Evolutionary conservation across 2,888 invertebrate species (phyloP).

Genomic region (Plagodis dolabraria): DNA sequence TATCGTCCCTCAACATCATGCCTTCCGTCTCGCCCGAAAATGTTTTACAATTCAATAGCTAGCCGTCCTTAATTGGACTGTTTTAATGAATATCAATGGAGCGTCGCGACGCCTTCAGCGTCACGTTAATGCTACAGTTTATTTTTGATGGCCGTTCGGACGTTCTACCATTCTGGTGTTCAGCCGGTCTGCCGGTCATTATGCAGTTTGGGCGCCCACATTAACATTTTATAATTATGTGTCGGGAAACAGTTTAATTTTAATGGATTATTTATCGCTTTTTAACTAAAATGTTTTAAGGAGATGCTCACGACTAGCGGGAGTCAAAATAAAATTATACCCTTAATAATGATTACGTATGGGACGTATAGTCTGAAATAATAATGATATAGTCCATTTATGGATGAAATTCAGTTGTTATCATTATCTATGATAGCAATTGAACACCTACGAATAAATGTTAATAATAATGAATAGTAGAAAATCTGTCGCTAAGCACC

Average conservation of each 20-base stretch:
- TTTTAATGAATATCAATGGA: slow-evolving; percentile 72
- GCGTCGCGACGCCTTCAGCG: slow-evolving; percentile 42
- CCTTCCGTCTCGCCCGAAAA: slow-evolving; percentile 50
- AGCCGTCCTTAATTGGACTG: slow-evolving; percentile 60
- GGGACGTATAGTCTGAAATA: too few species aligned
- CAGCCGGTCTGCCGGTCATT: neutral
- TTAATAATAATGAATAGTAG: too few species aligned
- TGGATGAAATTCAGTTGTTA: too few species aligned
- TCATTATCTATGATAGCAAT: too few species aligned
- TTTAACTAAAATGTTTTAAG: too few species aligned
- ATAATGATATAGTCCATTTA: too few species aligned
- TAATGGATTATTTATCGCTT: too few species aligned
- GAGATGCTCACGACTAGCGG: too few species aligned
- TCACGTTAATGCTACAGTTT: slow-evolving; percentile 11
- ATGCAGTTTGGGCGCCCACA: slow-evolving; percentile 6
- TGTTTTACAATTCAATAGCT: slow-evolving; percentile 70
- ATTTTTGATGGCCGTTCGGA: slow-evolving; percentile 2
- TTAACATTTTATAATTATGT: slow-evolving; percentile 6
- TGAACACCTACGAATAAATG: too few species aligned
- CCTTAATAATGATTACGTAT: too few species aligned
- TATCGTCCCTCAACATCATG: slow-evolving; percentile 40
- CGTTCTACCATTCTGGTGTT: neutral
- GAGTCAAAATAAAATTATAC: too few species aligned
- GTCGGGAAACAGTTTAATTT: neutral
- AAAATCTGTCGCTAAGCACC: too few species aligned